Percentiles rank a stretch among this genome's conserved stretches.
These are phyloP conservation scores for Leptodactylus fallax DNA, from an alignment of 2,797 vertebrate species.

Conservation along the genomic window DNA sequence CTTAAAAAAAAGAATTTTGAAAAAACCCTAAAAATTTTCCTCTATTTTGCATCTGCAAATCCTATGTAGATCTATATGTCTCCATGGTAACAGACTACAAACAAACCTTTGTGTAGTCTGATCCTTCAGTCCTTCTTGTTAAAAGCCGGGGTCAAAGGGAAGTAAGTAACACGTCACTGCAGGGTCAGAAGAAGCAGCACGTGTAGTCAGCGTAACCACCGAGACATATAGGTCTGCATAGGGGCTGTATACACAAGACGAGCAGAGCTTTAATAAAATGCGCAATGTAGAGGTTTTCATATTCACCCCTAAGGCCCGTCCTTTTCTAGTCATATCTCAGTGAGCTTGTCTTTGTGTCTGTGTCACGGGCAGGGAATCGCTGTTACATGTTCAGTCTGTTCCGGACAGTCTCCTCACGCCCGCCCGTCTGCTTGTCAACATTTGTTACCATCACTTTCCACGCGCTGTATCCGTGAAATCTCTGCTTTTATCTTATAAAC, in stretches of 20 bases:
- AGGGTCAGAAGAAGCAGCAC: background rate
- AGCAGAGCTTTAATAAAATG: background rate
- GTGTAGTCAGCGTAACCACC: background rate
- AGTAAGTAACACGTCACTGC: background rate
- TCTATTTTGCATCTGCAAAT: no score
- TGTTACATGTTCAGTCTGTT: conserved; percentile 17
- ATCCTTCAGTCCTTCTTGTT: no score
- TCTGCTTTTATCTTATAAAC: background rate
- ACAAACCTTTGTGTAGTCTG: no score
- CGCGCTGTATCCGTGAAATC: background rate
- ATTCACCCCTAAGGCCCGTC: background rate
- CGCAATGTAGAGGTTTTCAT: background rate
- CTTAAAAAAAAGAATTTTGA: no score
- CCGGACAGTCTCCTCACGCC: background rate
- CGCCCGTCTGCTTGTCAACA: background rate
- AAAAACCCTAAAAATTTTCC: no score
- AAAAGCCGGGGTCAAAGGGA: no score
- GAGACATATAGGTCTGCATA: background rate
- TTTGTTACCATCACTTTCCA: background rate
- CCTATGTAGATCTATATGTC: no score
- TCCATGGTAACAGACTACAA: no score
- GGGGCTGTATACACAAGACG: background rate
- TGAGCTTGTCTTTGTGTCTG: background rate
- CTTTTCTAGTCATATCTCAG: background rate
- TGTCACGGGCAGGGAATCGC: background rate